Base-by-base conservation (phyloP, 37 sponge, comb jelly and placozoan species). In the Aplysina aerophoba region DNA sequence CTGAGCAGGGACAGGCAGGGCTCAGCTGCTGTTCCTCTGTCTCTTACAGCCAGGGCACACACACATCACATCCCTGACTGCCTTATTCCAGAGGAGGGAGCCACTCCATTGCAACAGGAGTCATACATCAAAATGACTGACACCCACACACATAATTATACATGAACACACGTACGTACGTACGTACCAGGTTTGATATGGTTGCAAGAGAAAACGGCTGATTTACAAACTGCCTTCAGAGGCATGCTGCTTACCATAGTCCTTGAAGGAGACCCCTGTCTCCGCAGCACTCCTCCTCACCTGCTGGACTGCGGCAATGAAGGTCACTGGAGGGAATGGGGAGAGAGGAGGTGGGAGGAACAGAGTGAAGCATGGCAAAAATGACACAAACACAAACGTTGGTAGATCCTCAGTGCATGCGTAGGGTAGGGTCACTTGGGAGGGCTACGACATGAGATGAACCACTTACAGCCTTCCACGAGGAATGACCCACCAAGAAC, bases 201-300 rank as follows among this genome's bases (percentile, higher is more conserved):
- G n/a, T n/a, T n/a, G n/a, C n/a, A n/a, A n/a, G n/a, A n/a, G n/a
- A n/a, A n/a, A n/a, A n/a, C n/a, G n/a, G n/a, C n/a, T n/a, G n/a
- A n/a, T n/a, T n/a, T n/a, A n/a, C n/a, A n/a, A n/a, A n/a, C n/a
- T n/a, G n/a, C n/a, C n/a, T n/a, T n/a, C n/a, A n/a, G n/a, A n/a
- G n/a, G n/a, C n/a, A n/a, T n/a, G n/a, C n/a, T n/a, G 15, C 74
- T 33, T 86, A 95, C 96, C 92, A 86, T 95, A 97, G 57, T 92
- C 91, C 65, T 88, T 92, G 81, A 97, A 95, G 22, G 84, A 88
- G 41, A 97, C 81, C 34, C 87, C 86, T 20, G 87, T 63, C 34
- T 92, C 89, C 15, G 25, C n/a, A 21, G 97, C 97, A 90, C 93
- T 95, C 57, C 20, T 80, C 27, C 85, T 79, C 17, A 97, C 93